Evolutionary conservation across 2,797 vertebrate genomes (phyloP), one percentile per base, ranked within the genome.

Genomic region (Propithecus perrieri): DNA sequence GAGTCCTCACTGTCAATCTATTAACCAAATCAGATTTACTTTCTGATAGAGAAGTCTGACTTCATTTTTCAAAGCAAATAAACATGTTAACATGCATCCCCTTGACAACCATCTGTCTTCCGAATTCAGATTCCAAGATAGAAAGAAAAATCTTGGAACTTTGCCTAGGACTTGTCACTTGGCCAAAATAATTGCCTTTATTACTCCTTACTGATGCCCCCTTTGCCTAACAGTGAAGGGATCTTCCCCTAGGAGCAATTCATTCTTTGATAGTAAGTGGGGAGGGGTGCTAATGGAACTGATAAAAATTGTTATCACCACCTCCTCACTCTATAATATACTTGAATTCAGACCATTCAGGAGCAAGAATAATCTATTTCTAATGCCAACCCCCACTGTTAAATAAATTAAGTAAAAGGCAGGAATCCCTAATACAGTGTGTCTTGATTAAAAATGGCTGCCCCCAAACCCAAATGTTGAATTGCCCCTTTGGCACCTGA

Each of bases 51-150:
- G 46, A 93, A 94, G 4, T 93, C 33, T 92, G 63, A 94, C 28
- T 79, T 93, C 24, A 72, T 59, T 95, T 93, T 95, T 95, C n/a
- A 89, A 35, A 91, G 89, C 59, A 83, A 71, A 50, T 85, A 83
- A 71, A 71, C 74, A 72, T 79, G 6, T 41, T 75, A 88, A 15
- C 71, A 71, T 92, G 72, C 22, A 33, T 85, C 20, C 53, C 28
- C 35, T 63, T 85, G 71, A 61, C 43, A 95, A 18, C 53, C 30
- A 35, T 92, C 61, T 87, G 24, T 96, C 76, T 94, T 95, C 69
- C 63, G 67, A 95, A 85, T 91, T 94, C 28, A 81, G 33, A 81
- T 88, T 92, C 48, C 93, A 89, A 92, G 38, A 87, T 38, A 57
- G 61, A 95, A 91, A 91, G 50, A 35, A 74, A 79, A 71, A 24